Base-by-base conservation (phyloP, 1,140 invertebrate species). In the Nebria ingens region DNA sequence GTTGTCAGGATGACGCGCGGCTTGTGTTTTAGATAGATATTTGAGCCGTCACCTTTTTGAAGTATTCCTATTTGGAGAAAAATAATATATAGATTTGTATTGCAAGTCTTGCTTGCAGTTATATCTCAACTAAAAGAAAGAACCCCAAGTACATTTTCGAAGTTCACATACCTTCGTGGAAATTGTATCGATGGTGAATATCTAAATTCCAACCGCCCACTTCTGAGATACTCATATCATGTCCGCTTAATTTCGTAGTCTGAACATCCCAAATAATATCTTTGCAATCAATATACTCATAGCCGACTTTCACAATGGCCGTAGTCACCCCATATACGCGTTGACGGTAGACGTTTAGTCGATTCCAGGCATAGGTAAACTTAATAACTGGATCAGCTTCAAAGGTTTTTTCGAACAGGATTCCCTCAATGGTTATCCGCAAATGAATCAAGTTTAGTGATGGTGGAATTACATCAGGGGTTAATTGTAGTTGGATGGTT, bases 131-230 rank as follows among this genome's bases (percentile, higher is more conserved):
- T 21, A 55, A 55, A 55, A 12, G 2, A 56, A 42, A 22, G 22
- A 59, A 59, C 42, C 53, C 17, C 40, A 55, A 3, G 40, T 19
- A 56, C 49, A 19, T 17, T 29, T 6, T 55, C 6, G 11, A 11
- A 21, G 19, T 62, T 45, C 19, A 23, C 55, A 65, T 75, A 86
- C 90, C 94, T 78, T 97, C 93, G 68, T 96, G 92, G 80, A 96
- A 95, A 68, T 98, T 97, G 71, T 97, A 97, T 60, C 93, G 79
- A 65, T 98, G 95, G 74, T 98, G 95, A 61, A 97, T 93, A 67
- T 97, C 92, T 53, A 98, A 71, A 72, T 97, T 97, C 95, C 95
- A 98, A 4, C 91, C 92, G 1, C 93, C 93, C 19, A 97, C 86
- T 68, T 95, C 91, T 0, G 93, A 94, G 25, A 97, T 96, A 52